Evolutionary conservation across 2,888 invertebrate genomes (phyloP).

Genomic region (Drosophila formosana): DNA sequence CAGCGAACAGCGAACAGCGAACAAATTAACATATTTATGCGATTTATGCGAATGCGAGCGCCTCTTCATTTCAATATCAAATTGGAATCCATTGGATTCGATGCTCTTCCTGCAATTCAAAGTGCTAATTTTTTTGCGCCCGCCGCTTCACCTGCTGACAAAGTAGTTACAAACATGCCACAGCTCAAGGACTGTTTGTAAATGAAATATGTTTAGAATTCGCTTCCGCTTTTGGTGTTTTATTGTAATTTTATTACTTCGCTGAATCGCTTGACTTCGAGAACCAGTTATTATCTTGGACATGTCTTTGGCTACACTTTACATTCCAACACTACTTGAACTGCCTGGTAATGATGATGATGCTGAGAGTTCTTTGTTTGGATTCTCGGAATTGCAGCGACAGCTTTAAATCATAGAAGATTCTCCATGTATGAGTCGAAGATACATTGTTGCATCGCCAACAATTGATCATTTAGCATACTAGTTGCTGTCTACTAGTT

Average conservation of each 20-base stretch:
- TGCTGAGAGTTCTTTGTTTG: slow-evolving; percentile 21
- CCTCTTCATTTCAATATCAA: slow-evolving; percentile 69
- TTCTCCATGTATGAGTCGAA: no score
- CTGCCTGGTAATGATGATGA: slow-evolving; percentile 30
- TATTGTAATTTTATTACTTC: slow-evolving; percentile 68
- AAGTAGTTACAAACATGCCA: slow-evolving; percentile 34
- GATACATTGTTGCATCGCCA: neutral
- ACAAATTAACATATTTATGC: slow-evolving; percentile 77
- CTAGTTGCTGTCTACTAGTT: neutral
- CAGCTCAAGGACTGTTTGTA: slow-evolving; percentile 76
- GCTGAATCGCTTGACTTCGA: no score
- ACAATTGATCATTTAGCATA: neutral
- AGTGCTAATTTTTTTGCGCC: slow-evolving; percentile 64
- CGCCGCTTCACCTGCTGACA: slow-evolving; percentile 53
- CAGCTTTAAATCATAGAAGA: neutral
- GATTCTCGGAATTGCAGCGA: slow-evolving; percentile 4
- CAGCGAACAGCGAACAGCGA: slow-evolving; percentile 35
- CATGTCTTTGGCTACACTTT: slow-evolving; percentile 62
- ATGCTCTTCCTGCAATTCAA: slow-evolving; percentile 59
- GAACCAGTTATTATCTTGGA: slow-evolving; percentile 66
- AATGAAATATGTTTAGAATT: slow-evolving; percentile 72
- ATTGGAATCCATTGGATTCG: slow-evolving; percentile 49
- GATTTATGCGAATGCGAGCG: slow-evolving; percentile 71
- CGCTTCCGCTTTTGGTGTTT: slow-evolving; percentile 68
- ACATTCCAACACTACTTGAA: slow-evolving; percentile 43